Evolutionary conservation across 2,113 vertebrate genomes (phyloP).

Genomic region (Stegostoma tigrinum): DNA sequence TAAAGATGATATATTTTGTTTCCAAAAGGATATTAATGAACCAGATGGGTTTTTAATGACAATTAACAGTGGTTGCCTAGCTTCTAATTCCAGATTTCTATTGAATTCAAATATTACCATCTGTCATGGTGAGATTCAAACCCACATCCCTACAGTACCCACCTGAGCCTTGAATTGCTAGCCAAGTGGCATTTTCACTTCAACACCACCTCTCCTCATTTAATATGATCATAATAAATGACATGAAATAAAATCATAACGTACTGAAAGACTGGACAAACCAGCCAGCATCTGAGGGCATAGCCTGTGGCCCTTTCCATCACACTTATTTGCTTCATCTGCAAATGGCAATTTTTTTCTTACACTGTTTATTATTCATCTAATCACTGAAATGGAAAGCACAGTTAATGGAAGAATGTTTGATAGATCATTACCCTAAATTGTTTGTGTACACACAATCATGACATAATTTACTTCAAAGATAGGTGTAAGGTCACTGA

Average conservation of each 20-base stretch:
- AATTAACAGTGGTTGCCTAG: too few relatives aligned
- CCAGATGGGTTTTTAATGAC: too few relatives aligned
- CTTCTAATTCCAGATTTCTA: too few relatives aligned
- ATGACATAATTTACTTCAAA: background rate
- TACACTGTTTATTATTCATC: background rate
- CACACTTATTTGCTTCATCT: background rate
- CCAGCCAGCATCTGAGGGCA: background rate
- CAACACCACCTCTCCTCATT: background rate
- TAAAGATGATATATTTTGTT: too few relatives aligned
- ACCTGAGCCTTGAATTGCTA: too few relatives aligned
- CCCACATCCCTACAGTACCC: too few relatives aligned
- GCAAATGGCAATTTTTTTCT: background rate
- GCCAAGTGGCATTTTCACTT: too few relatives aligned
- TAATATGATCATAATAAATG: background rate
- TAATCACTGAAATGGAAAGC: background rate
- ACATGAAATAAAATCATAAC: background rate
- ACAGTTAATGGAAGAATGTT: background rate
- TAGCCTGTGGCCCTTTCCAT: background rate
- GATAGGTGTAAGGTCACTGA: too few relatives aligned
- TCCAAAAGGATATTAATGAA: too few relatives aligned
- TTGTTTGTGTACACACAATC: background rate
- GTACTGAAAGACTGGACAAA: background rate
- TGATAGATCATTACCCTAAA: background rate
- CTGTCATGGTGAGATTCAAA: too few relatives aligned
- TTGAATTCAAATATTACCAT: too few relatives aligned